phyloP scores from a whole-genome alignment of 2,888 invertebrate species.

The Embidobia sp. region DNA sequence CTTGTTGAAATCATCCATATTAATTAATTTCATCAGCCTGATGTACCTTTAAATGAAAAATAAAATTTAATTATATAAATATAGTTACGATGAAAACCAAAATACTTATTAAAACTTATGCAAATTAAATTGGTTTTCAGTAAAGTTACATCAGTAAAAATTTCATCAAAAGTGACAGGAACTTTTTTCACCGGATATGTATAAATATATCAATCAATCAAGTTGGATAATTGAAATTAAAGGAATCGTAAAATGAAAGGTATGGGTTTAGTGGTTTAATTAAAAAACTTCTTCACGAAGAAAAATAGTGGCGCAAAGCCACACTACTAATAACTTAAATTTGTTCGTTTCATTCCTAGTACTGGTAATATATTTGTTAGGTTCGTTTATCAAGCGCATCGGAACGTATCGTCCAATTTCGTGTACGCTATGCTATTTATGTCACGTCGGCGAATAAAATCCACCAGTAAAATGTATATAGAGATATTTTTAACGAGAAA shows the following conservation, averaged over 20 bases:
- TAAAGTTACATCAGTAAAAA: too few relatives aligned
- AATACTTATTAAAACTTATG: too few relatives aligned
- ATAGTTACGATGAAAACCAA: too few relatives aligned
- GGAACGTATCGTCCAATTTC: slow-evolving; percentile 40
- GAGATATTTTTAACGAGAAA: background rate
- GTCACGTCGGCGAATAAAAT: slow-evolving; percentile 8
- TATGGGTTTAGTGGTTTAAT: slow-evolving; percentile 6
- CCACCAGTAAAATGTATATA: background rate
- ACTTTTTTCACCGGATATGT: too few relatives aligned
- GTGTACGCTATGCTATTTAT: slow-evolving; percentile 13
- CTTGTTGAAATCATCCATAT: too few relatives aligned
- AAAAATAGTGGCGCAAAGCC: slow-evolving; percentile 22
- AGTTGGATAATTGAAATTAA: background rate
- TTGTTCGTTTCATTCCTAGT: slow-evolving; percentile 33
- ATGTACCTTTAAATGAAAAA: too few relatives aligned
- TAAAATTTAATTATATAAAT: too few relatives aligned
- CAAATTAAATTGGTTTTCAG: too few relatives aligned
- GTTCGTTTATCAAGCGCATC: slow-evolving; percentile 40
- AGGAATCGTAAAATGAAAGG: background rate
- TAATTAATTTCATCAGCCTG: too few relatives aligned
- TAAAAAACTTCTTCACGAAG: slow-evolving; percentile 7
- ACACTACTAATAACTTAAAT: slow-evolving; percentile 46
- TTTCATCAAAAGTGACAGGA: too few relatives aligned
- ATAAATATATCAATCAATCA: too few relatives aligned
- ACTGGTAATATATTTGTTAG: slow-evolving; percentile 36